Conservation (phyloP, 2,888 invertebrate species). For the Thymelicus acteon region DNA sequence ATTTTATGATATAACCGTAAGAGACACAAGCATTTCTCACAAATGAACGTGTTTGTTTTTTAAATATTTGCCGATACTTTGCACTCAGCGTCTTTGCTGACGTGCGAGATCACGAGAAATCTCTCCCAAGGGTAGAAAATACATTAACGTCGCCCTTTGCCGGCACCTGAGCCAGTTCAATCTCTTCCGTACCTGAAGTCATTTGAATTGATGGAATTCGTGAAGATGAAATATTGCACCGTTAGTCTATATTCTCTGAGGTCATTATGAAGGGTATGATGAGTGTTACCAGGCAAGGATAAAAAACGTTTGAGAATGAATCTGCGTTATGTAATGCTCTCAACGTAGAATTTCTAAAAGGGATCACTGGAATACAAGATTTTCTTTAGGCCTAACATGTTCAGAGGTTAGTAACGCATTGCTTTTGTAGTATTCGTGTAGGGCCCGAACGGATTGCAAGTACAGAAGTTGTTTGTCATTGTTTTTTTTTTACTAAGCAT, state of each 20-base stretch:
- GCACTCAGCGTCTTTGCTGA: conserved; percentile 1
- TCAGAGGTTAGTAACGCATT: too few relatives aligned
- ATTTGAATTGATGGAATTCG: conserved; percentile 22
- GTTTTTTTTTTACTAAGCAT: too few relatives aligned
- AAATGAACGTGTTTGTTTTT: too few relatives aligned
- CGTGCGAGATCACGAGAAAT: conserved; percentile 7
- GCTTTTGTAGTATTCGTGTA: too few relatives aligned
- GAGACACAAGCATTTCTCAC: not conserved
- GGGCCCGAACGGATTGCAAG: too few relatives aligned
- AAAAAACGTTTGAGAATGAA: conserved; percentile 7
- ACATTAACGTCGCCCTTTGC: conserved; percentile 14
- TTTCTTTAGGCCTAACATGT: too few relatives aligned
- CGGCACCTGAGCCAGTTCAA: conserved; percentile 14
- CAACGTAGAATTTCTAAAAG: too few relatives aligned
- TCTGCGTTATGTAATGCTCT: not conserved
- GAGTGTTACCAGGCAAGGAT: not conserved
- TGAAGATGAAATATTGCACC: conserved; percentile 20
- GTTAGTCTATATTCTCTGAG: conserved; percentile 1
- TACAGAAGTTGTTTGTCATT: too few relatives aligned
- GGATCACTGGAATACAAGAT: too few relatives aligned
- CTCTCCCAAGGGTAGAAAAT: conserved; percentile 9
- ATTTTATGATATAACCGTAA: too few relatives aligned
- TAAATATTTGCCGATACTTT: not conserved
- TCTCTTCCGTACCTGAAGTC: conserved; percentile 22
- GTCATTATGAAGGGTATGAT: not conserved